Evolutionary conservation across 2,113 vertebrate genomes (phyloP), one percentile per base, ranked within the genome.

Genomic region (Lepidiolamprologus cunningtoni): DNA sequence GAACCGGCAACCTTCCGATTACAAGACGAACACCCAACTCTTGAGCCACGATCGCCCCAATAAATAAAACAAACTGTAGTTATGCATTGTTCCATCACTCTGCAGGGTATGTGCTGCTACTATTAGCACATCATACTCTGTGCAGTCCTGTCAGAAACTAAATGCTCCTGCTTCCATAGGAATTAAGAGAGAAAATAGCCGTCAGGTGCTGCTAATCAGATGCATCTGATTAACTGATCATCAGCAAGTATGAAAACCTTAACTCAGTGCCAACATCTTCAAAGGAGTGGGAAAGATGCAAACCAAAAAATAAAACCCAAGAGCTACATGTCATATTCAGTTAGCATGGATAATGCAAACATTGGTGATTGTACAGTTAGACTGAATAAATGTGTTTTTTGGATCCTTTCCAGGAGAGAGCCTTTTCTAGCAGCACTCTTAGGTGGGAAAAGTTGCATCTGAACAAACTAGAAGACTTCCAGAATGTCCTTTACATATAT

Each of bases 61-160:
- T 35, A 35, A 28, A 54, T 54, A 21, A 54, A 54, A 54, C 52
- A 54, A 54, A 54, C n/a, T 54, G 52, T 54, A 54, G 52, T 54
- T 54, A 4, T 54, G n/a, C 52, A 54, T 54, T 54, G 52, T 21
- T 21, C 52, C 9, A 54, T 3, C 52, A 21, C 3, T 54, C 52
- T 54, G 10, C 52, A 7, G 52, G 52, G 1, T 54, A 21, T 21
- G 52, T 21, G 10, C 52, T 54, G 52, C 52, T 54, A 54, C n/a
- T 54, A 54, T 54, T 54, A 54, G n/a, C 52, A 54, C 9, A 21
- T 6, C n/a, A 54, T 21, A 4, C 52, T 28, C 2, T 28, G 13
- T 58, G 23, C 23, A 58, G 55, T 58, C 23, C 23, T 1, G 55
- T 58, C 23, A 58, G 0, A 1, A 9, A 16, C 55, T 0, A 8